Percentiles rank a stretch among this genome's conserved stretches.
Conservation (phyloP, 2,888 invertebrate genomes). For the Troides oblongomaculatus region DNA sequence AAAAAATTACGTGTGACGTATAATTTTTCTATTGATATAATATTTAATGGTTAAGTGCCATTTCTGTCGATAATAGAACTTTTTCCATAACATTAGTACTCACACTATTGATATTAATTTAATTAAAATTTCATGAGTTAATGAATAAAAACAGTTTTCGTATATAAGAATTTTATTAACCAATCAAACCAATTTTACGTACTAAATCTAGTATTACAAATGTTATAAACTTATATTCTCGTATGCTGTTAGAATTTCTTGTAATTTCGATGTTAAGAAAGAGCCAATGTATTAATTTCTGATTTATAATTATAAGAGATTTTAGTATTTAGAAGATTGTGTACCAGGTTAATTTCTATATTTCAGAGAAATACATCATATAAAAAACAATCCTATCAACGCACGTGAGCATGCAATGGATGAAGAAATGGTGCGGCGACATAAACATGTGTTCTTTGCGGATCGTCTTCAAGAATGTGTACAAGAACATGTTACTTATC, state of each 20-base stretch:
- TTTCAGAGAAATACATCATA: constrained; percentile 77
- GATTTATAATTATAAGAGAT: neutral
- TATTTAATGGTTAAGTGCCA: no score
- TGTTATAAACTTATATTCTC: neutral
- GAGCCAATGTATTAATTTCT: neutral
- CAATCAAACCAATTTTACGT: neutral
- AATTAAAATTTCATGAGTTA: no score
- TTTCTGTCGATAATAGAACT: no score
- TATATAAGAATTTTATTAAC: no score
- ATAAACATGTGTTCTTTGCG: constrained; percentile 83
- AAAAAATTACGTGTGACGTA: no score
- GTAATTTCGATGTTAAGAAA: no score
- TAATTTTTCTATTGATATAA: no score
- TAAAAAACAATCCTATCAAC: constrained; percentile 72
- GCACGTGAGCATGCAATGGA: constrained; percentile 74
- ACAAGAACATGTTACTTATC: constrained; percentile 81
- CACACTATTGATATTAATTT: no score
- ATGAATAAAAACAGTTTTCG: no score
- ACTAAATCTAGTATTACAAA: neutral
- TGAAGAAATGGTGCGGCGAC: constrained; percentile 76
- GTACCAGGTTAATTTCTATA: neutral
- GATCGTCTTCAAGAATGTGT: constrained; percentile 86
- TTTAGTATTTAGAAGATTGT: neutral
- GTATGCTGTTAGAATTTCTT: no score
- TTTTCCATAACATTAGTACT: no score